phyloP scores from a whole-genome alignment of 2,888 invertebrate species.

The Teleogryllus oceanicus region DNA sequence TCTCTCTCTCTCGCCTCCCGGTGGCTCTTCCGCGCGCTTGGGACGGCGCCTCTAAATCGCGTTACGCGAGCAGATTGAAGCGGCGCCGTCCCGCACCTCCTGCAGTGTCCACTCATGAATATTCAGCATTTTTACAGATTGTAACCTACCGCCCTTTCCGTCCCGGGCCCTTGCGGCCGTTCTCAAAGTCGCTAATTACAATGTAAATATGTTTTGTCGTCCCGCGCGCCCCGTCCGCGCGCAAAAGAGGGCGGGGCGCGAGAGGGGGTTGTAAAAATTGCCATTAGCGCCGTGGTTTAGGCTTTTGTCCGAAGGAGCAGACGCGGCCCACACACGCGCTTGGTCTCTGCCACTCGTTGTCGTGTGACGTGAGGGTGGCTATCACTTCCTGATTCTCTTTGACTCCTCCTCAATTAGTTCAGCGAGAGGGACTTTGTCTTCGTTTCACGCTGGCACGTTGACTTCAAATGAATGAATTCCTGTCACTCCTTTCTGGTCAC shows the following conservation, averaged over 20 bases:
- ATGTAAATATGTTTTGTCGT: slow-evolving; percentile 18
- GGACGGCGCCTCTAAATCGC: background rate
- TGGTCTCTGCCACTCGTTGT: too few relatives aligned
- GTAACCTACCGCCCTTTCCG: background rate
- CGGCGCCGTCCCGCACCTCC: background rate
- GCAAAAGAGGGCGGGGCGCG: background rate
- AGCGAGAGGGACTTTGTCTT: too few relatives aligned
- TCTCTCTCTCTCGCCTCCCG: background rate
- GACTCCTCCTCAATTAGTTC: too few relatives aligned
- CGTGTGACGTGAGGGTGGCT: too few relatives aligned
- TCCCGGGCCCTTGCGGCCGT: background rate
- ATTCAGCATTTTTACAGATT: slow-evolving; percentile 11
- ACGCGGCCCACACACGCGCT: background rate
- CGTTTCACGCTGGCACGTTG: too few relatives aligned
- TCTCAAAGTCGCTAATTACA: slow-evolving; percentile 2
- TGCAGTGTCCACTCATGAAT: background rate
- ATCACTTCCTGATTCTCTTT: too few relatives aligned
- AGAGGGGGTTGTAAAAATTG: background rate
- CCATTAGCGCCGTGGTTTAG: background rate
- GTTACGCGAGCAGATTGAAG: background rate
- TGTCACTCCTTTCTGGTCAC: too few relatives aligned
- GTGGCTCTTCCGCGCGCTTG: background rate
- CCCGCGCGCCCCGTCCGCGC: background rate
- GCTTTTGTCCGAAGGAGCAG: background rate
- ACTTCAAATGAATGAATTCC: too few relatives aligned